Percentiles rank a stretch among this genome's conserved stretches.
These are phyloP conservation scores for Cochlearius cochlearius DNA, from an alignment of 2,113 vertebrate genomes.

Conservation along the genomic window DNA sequence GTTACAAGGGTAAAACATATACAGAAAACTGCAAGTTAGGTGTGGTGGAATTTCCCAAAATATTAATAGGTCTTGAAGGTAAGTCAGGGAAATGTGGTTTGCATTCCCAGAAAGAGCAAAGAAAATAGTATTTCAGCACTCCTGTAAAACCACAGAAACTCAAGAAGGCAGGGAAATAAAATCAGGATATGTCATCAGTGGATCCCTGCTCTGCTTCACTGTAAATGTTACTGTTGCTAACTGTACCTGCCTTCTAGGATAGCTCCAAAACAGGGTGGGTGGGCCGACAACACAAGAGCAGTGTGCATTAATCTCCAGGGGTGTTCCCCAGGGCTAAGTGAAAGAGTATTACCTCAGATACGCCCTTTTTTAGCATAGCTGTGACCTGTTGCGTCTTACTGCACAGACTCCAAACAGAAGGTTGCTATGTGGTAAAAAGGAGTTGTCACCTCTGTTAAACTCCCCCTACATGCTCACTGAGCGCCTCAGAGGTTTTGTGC, in stretches of 20 bases:
- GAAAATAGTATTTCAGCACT: background rate
- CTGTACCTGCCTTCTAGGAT: accelerated
- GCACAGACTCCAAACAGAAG: background rate
- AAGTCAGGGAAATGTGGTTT: background rate
- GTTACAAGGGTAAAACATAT: background rate
- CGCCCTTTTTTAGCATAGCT: background rate
- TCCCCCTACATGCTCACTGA: accelerated
- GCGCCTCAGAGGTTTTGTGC: background rate
- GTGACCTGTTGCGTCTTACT: background rate
- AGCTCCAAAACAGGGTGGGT: background rate
- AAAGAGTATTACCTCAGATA: background rate
- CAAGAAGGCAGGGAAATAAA: background rate
- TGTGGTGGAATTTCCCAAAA: slow-evolving; percentile 47
- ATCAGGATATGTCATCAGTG: background rate
- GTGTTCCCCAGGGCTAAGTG: background rate
- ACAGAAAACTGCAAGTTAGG: slow-evolving; percentile 15
- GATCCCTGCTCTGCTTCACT: background rate
- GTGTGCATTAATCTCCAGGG: background rate
- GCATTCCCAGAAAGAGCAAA: background rate
- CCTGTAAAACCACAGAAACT: background rate
- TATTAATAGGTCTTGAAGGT: slow-evolving; percentile 21
- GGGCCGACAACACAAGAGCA: background rate
- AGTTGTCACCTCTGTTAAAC: background rate
- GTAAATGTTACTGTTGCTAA: background rate
- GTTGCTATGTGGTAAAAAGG: background rate